Base-by-base conservation (phyloP, 2,888 invertebrate species). In the Mechanitis mazaeus region DNA sequence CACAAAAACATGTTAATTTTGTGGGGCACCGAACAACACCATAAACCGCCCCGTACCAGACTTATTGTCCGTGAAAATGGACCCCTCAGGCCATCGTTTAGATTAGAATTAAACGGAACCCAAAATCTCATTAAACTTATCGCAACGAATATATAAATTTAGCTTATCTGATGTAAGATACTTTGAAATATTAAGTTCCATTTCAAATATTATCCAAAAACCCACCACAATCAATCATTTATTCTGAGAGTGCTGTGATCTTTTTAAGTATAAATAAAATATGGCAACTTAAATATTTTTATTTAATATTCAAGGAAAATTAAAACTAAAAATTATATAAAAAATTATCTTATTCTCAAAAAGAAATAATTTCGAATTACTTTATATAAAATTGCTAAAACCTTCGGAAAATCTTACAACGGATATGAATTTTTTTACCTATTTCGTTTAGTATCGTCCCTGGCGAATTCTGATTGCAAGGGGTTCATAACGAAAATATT, bases 401-500 rank as follows among this genome's bases (percentile, higher is more conserved):
- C 7, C 9, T 31, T 3, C 50, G 7, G 11, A 50, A 50, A 31
- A 50, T 47, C 28, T 28, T 47, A 47, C 20, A 28, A 47, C 4
- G 20, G 20, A 50, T 50, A 50, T 57, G 50, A 59, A 61, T 61
- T 61, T 65, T 63, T 65, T 66, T 65, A 61, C 53, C 47, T 59
- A 59, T 66, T 64, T 56, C 61, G 59, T 54, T 66, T 58, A 61
- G 61, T 47, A 60, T 58, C 60, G 65, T 69, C 73, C 72, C 74
- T 54, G 46, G 71, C 63, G 75, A 68, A 63, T 69, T 72, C 71
- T 73, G 74, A 75, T 75, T 75, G 75, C 70, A 68, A 69, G 72
- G 72, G 73, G 72, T 67, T 67, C 64, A 71, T 75, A 75, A 77
- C 75, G 74, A 72, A 72, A 75, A 75, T 76, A 76, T 76, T 73